phyloP scores from a whole-genome alignment of 2,113 vertebrate species.

The Spilogale gracilis region DNA sequence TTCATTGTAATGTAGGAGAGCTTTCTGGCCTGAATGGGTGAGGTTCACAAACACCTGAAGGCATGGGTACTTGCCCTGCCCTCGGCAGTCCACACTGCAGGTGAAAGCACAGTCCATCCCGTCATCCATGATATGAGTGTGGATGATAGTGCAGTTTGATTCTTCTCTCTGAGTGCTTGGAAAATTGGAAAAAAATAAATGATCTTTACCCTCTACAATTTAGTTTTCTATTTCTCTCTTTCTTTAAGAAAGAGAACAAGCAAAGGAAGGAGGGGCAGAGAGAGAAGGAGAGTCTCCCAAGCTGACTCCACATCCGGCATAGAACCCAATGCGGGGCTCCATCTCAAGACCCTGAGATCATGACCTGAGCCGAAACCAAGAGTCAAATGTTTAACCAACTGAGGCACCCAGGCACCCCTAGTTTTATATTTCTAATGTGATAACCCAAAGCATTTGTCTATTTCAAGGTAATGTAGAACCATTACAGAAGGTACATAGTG shows the following conservation, averaged over 20 bases:
- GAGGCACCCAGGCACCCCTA: not conserved
- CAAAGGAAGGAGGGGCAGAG: not conserved
- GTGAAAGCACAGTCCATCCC: slow-evolving; percentile 86
- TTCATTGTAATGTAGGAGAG: slow-evolving; percentile 89
- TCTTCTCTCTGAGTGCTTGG: slow-evolving; percentile 87
- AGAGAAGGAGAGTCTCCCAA: not conserved
- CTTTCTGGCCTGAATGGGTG: slow-evolving; percentile 81
- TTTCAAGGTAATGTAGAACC: not conserved
- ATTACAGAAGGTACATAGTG: not conserved
- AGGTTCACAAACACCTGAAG: slow-evolving; percentile 88
- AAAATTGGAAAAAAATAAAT: not conserved
- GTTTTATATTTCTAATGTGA: not conserved
- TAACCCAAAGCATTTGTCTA: not conserved
- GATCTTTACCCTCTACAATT: not conserved
- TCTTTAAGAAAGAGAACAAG: not conserved
- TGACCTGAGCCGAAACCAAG: not conserved
- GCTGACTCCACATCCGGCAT: not conserved
- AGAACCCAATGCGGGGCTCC: not conserved
- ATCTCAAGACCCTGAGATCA: not conserved
- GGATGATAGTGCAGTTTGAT: slow-evolving; percentile 86
- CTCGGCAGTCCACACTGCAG: slow-evolving; percentile 73
- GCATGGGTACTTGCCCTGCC: slow-evolving; percentile 87
- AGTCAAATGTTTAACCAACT: not conserved
- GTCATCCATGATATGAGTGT: slow-evolving; percentile 83
- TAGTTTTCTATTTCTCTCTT: not conserved